phyloP scores from a whole-genome alignment of 2,888 invertebrate species.

The Theodoxus fluviatilis region DNA sequence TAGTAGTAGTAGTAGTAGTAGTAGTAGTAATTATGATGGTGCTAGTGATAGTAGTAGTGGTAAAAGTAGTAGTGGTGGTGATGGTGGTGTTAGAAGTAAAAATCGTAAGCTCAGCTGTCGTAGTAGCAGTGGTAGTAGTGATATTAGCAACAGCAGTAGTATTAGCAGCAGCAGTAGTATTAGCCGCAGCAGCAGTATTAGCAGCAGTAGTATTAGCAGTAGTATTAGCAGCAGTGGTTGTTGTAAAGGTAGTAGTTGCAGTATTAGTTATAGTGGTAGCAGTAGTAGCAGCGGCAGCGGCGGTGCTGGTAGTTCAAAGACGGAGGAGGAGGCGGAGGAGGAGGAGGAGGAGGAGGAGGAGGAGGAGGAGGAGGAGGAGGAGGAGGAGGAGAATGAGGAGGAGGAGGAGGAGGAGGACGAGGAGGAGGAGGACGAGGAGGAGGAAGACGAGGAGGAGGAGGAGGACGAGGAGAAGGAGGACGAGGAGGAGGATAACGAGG shows the following conservation, averaged over 20 bases:
- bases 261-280: not conserved
- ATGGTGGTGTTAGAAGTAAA: not conserved
- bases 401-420: no score
- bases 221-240: not conserved
- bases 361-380: no score
- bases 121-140: not conserved
- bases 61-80: slow-evolving; percentile 1
- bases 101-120: not conserved
- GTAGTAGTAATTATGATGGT: slow-evolving; percentile 14
- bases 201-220: not conserved
- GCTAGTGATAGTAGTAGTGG: slow-evolving; percentile 10
- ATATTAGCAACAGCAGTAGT: not conserved
- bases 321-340: no score
- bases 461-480: no score
- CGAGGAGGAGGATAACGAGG: no score
- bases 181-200: not conserved
- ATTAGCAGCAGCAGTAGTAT: not conserved
- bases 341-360: no score
- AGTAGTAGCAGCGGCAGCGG: not conserved
- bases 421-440: no score
- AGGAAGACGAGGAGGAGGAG: no score
- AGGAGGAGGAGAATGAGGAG: no score
- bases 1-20: slow-evolving; percentile 15
- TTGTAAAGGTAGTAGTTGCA: not conserved
- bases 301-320: not conserved